Conservation (phyloP, 2,888 invertebrate genomes). For the Spodoptera exigua region DNA sequence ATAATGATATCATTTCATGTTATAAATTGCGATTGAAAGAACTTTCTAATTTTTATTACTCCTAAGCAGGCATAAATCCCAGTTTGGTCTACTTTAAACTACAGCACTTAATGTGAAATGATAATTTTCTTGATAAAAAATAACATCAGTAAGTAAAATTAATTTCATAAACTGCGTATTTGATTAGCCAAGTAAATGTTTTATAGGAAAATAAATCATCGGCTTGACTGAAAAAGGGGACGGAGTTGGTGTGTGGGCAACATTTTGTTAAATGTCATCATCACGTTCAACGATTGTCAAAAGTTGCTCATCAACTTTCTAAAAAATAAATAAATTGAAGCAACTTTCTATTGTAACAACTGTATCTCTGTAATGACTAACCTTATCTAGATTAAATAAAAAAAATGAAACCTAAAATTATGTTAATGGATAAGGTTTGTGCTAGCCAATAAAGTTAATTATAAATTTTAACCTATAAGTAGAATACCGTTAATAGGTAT, state of each 20-base stretch:
- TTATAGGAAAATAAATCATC: too few relatives aligned
- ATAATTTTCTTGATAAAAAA: too few relatives aligned
- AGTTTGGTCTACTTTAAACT: too few relatives aligned
- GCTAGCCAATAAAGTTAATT: neutral
- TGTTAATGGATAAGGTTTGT: conserved; percentile 64
- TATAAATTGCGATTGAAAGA: too few relatives aligned
- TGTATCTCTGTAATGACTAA: conserved; percentile 34
- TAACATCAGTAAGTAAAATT: too few relatives aligned
- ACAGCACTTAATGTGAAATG: too few relatives aligned
- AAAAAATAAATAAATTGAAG: conserved; percentile 36
- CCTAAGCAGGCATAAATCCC: too few relatives aligned
- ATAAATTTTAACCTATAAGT: neutral
- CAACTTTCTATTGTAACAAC: conserved; percentile 34
- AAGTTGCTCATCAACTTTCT: conserved; percentile 41
- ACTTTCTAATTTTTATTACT: too few relatives aligned
- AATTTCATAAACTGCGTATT: too few relatives aligned
- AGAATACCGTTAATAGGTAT: neutral
- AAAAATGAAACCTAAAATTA: conserved; percentile 53
- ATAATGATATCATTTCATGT: too few relatives aligned
- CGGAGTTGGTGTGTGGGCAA: neutral
- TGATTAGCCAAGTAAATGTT: too few relatives aligned
- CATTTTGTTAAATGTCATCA: conserved; percentile 21
- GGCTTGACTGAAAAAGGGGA: too few relatives aligned
- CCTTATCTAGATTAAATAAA: conserved; percentile 3
- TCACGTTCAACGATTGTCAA: neutral